A percentile compares a stretch with the other conserved stretches of the same genome.
These are phyloP conservation scores for Sardina pilchardus DNA, from an alignment of 2,113 vertebrate species.

Conservation along the genomic window DNA sequence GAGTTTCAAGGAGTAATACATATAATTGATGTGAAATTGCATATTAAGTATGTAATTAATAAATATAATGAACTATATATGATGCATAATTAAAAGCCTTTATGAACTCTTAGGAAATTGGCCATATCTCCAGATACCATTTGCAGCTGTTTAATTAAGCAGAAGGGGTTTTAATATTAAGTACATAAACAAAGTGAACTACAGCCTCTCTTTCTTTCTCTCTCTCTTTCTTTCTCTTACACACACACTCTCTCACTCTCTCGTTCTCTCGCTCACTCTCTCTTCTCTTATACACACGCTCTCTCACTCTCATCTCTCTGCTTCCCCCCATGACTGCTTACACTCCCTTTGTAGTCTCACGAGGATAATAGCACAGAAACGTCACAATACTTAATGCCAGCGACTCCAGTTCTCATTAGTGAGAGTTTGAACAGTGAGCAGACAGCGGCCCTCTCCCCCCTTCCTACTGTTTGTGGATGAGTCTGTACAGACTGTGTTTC, in stretches of 20 bases:
- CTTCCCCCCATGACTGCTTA: neutral
- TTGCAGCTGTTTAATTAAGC: neutral
- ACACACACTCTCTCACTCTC: neutral
- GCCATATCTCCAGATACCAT: constrained; percentile 4
- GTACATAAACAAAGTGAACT: neutral
- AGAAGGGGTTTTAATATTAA: neutral
- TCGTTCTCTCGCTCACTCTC: neutral
- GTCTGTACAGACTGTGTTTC: neutral
- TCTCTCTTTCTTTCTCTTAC: neutral
- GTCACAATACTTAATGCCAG: neutral
- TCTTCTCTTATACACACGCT: neutral
- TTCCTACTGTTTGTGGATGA: neutral
- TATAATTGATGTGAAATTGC: neutral
- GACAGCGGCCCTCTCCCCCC: neutral
- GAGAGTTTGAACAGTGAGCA: neutral
- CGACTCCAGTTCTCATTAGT: constrained; percentile 7
- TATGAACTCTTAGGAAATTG: neutral
- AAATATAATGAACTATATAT: neutral
- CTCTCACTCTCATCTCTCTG: neutral
- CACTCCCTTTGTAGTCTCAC: neutral
- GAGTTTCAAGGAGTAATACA: neutral
- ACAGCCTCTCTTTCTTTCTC: neutral
- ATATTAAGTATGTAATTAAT: neutral
- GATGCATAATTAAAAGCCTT: neutral
- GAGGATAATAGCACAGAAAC: constrained; percentile 7